Conservation (phyloP, 1,140 invertebrate species). For the Brachionus calyciflorus region DNA sequence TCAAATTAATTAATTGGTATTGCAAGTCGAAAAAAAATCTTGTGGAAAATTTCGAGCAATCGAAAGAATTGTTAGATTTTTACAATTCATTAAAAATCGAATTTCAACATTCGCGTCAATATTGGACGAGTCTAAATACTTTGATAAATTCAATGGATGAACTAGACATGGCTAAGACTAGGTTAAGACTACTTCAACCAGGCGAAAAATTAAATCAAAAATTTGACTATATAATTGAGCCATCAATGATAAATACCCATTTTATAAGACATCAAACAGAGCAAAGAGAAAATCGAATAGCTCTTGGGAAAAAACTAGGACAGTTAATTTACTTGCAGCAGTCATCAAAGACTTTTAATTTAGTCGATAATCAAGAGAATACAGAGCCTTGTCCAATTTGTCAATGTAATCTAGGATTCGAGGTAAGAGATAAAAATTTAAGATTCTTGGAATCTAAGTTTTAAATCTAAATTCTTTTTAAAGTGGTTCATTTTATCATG, state of each 20-base stretch:
- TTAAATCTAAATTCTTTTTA: slow-evolving; percentile 50
- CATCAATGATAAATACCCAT: slow-evolving; percentile 59
- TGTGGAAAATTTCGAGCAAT: not conserved
- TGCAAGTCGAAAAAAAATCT: not conserved
- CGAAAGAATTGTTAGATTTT: slow-evolving; percentile 19
- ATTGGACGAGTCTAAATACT: slow-evolving; percentile 67
- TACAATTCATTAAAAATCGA: not conserved
- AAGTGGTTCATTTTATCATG: slow-evolving; percentile 69
- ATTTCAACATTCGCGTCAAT: slow-evolving; percentile 60
- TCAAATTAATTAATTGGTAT: not conserved
- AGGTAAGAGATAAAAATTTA: slow-evolving; percentile 46
- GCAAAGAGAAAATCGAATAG: slow-evolving; percentile 49
- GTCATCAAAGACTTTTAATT: slow-evolving; percentile 59
- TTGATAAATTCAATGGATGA: slow-evolving; percentile 70
- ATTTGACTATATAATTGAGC: slow-evolving; percentile 58
- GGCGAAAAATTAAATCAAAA: slow-evolving; percentile 56
- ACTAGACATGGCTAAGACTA: slow-evolving; percentile 71
- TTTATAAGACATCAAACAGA: not conserved
- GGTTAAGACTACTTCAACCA: slow-evolving; percentile 64
- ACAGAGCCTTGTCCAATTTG: slow-evolving; percentile 73
- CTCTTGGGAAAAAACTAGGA: slow-evolving; percentile 61
- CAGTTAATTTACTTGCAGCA: slow-evolving; percentile 65
- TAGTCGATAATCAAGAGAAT: slow-evolving; percentile 60
- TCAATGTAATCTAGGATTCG: slow-evolving; percentile 62
- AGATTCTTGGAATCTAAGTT: not conserved